These are phyloP conservation scores for Drosophila falleni DNA, from an alignment of 2,888 invertebrate genomes.

Conservation along the genomic window DNA sequence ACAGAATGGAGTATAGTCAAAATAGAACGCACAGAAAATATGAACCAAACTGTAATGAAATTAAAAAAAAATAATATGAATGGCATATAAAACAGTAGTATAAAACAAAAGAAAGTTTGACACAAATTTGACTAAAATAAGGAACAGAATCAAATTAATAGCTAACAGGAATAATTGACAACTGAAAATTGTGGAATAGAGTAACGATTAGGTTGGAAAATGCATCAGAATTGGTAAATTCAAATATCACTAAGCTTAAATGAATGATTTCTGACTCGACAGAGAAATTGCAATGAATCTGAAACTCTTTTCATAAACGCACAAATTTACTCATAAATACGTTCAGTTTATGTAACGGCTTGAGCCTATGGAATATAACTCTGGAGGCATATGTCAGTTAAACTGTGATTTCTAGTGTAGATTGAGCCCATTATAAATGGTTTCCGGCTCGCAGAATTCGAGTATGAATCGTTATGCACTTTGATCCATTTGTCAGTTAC, in stretches of 20 bases:
- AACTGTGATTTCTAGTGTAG: not conserved
- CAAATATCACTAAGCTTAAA: not conserved
- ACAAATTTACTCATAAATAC: not conserved
- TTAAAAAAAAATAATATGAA: too few relatives aligned
- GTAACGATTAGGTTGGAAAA: not conserved
- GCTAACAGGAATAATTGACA: not conserved
- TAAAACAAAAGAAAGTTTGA: not conserved
- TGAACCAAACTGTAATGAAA: not conserved
- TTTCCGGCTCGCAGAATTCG: not conserved
- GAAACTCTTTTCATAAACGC: not conserved
- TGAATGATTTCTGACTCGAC: not conserved
- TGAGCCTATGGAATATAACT: not conserved
- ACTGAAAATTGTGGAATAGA: not conserved
- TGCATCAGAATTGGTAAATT: not conserved
- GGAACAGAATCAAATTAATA: not conserved
- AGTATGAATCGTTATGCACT: not conserved
- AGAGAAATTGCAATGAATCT: not conserved
- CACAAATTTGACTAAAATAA: not conserved
- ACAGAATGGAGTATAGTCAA: not conserved
- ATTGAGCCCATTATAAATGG: not conserved
- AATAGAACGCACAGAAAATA: not conserved
- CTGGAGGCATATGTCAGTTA: not conserved
- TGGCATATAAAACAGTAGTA: not conserved
- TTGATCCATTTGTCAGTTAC: slow-evolving; percentile 28
- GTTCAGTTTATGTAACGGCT: not conserved